Conservation (phyloP, 2,888 invertebrate genomes). For the Thelaira solivaga region DNA sequence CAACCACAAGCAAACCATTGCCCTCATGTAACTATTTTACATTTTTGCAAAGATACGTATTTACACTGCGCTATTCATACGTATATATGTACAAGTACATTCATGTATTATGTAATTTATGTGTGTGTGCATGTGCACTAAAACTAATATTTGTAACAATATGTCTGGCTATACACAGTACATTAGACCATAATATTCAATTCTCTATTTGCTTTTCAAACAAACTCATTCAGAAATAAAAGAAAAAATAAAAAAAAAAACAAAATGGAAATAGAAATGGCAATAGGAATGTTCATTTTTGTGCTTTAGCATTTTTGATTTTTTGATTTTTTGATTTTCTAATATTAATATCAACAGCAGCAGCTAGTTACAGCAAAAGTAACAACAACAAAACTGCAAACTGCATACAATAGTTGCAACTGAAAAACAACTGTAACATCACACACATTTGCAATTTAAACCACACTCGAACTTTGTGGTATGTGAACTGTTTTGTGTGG, state of each 20-base stretch:
- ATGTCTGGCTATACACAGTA: neutral
- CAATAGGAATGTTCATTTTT: conserved; percentile 57
- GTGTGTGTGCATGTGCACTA: neutral
- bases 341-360: conserved; percentile 35
- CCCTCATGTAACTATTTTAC: too few relatives aligned
- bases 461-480: conserved; percentile 65
- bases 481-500: conserved; percentile 65
- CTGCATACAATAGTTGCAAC: conserved; percentile 32
- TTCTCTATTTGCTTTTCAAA: conserved; percentile 60
- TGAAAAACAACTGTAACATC: conserved; percentile 1
- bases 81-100: too few relatives aligned
- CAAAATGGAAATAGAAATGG: conserved; percentile 8
- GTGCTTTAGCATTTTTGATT: conserved; percentile 43
- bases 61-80: too few relatives aligned
- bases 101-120: conserved; percentile 25
- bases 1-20: too few relatives aligned
- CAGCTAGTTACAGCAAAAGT: neutral
- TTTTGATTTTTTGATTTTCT: conserved; percentile 61
- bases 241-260: conserved; percentile 17
- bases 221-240: conserved; percentile 30
- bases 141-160: conserved; percentile 15
- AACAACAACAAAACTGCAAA: conserved; percentile 29
- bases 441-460: conserved; percentile 50
- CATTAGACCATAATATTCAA: conserved; percentile 46
- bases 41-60: neutral